Evolutionary conservation across 2,888 invertebrate genomes (phyloP), one percentile per base, ranked within the genome.

Genomic region (Cerceris rybyensis): DNA sequence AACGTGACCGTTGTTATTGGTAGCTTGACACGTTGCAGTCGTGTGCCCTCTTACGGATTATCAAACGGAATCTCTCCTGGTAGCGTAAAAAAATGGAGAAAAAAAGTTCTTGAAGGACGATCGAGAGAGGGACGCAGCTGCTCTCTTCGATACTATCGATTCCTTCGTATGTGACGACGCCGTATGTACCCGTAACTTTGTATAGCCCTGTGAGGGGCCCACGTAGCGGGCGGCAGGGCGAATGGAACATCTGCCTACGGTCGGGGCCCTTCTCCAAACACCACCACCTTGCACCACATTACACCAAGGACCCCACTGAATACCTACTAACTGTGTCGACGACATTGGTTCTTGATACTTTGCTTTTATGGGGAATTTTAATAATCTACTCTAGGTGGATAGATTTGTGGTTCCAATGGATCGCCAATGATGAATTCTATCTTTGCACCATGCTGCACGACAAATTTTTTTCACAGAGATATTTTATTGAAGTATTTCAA

Each of bases 231-330:
- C 87, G 88, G 87, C 82, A 85, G 87, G 83, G 88, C 89, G 89
- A 89, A 90, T 87, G 90, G 87, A 92, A 92, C 92, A 92, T 92
- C 92, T 92, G 92, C 91, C 91, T 86, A 86, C 89, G 89, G 88
- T 86, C 85, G 88, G 77, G 81, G 83, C 82, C 82, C 82, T 84
- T 84, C 84, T 84, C 82, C 86, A 82, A 89, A 87, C 83, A 88
- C 81, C 84, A 87, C 79, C 84, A 84, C 85, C 87, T 88, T 89
- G 86, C 88, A 83, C 85, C 78, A 85, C 80, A 83, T 87, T 86
- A 85, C 81, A 83, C 74, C 65, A 66, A 67, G 58, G 73, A 82
- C 77, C 75, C 75, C 74, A 70, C 61, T 60, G 77, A 67, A 57
- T 65, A 58, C 52, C 58, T 87, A 83, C 82, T 84, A 85, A 75